These are phyloP conservation scores for Drosophila hamatofila DNA, from an alignment of 2,888 invertebrate species.

Conservation along the genomic window DNA sequence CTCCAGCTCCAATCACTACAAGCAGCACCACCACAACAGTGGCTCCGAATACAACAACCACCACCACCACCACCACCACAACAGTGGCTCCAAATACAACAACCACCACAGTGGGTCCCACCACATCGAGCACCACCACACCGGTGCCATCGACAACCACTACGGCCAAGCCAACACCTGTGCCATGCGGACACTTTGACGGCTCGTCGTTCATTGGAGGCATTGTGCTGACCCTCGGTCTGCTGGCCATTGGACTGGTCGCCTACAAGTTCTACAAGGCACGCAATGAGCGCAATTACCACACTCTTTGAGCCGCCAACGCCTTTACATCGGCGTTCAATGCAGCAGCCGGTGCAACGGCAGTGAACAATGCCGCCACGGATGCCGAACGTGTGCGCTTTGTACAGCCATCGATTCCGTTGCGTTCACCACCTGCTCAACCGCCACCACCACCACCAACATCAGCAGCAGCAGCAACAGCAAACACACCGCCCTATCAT, in stretches of 20 bases:
- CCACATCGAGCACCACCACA: constrained; percentile 47
- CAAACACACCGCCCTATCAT: constrained; percentile 10
- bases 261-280: constrained; percentile 95
- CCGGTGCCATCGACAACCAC: constrained; percentile 67
- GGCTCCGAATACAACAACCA: constrained; percentile 51
- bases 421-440: constrained; percentile 77
- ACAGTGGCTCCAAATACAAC: constrained; percentile 56
- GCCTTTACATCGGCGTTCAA: constrained; percentile 83
- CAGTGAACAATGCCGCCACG: constrained; percentile 58
- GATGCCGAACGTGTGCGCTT: constrained; percentile 82
- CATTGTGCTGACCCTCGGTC: constrained; percentile 91
- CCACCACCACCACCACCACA: constrained; percentile 21
- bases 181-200: constrained; percentile 87
- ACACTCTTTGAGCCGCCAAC: constrained; percentile 90
- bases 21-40: constrained; percentile 50
- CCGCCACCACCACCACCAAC: constrained; percentile 73
- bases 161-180: constrained; percentile 77
- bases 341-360: constrained; percentile 73
- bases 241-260: constrained; percentile 92
- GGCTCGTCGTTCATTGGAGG: constrained; percentile 94
- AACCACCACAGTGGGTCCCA: constrained; percentile 44
- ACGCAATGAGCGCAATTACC: constrained; percentile 94
- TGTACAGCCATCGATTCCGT: constrained; percentile 82
- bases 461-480: constrained; percentile 7
- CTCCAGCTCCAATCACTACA: constrained; percentile 30